These are phyloP conservation scores for Chrysolina americana DNA, from an alignment of 2,888 invertebrate species.

Conservation along the genomic window DNA sequence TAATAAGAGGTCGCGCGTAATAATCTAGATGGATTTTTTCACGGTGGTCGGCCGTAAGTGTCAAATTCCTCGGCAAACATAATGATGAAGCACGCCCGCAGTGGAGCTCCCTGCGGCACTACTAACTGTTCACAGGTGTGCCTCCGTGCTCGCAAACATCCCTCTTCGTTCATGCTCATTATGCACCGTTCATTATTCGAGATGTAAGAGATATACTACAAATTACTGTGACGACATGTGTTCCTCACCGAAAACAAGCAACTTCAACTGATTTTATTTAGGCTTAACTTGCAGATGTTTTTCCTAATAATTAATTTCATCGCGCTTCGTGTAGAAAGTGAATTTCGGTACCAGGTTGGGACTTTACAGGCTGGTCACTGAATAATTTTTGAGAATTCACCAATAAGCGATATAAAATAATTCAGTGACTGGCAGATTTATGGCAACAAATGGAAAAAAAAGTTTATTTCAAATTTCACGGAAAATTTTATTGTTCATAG, in stretches of 20 bases:
- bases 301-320: slow-evolving; percentile 20
- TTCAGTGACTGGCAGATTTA: no score
- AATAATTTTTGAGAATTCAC: not conserved
- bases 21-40: slow-evolving; percentile 20
- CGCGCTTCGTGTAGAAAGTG: slow-evolving; percentile 41
- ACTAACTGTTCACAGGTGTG: slow-evolving; percentile 44
- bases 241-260: slow-evolving; percentile 59
- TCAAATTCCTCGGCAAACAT: slow-evolving; percentile 26
- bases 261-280: slow-evolving; percentile 63
- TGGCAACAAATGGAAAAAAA: no score
- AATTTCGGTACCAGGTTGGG: slow-evolving; percentile 40
- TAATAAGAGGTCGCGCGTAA: slow-evolving; percentile 20
- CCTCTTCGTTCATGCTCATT: slow-evolving; percentile 43
- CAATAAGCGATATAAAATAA: no score
- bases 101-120: slow-evolving; percentile 33
- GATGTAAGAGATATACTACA: slow-evolving; percentile 44
- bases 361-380: not conserved
- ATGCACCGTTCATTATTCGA: slow-evolving; percentile 39
- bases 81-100: slow-evolving; percentile 32
- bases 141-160: slow-evolving; percentile 28
- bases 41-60: slow-evolving; percentile 35
- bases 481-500: no score
- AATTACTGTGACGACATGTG: slow-evolving; percentile 58
- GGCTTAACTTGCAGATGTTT: slow-evolving; percentile 60
- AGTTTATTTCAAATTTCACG: no score